Evolutionary conservation across 2,888 invertebrate genomes (phyloP), one percentile per base, ranked within the genome.

Genomic region (Caenorhabditis sp.): DNA sequence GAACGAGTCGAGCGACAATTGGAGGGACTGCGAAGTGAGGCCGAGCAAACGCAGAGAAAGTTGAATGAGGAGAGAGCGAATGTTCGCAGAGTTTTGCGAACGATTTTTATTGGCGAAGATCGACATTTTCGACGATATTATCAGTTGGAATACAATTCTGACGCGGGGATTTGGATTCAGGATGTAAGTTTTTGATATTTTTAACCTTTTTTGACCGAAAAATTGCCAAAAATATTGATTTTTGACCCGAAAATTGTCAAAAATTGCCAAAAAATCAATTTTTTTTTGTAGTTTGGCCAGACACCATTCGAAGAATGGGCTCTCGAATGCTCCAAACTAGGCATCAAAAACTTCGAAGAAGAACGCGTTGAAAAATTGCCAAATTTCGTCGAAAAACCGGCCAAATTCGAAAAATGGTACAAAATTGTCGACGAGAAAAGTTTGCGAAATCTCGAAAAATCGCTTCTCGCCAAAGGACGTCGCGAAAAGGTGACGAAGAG

Each of bases 121-220:
- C 76, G 83, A 5, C 76, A 79, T 37, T 65, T 78, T 49, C 63
- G 81, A 4, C 69, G 70, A 12, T 78, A 78, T 62, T 83, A 76
- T 62, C 81, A 73, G 79, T 76, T 80, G 37, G 77, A 76, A 10
- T 64, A 74, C 19, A 70, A 74, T 17, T 27, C 67, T 0, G 77
- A 79, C 58, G 65, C 72, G 0, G 82, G 80, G 12, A 58, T 82
- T 10, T 82, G 80, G 76, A 61, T 82, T 17, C 81, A 82, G 53
- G 79, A 82, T 74, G 81, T 81, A 31, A 37, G 74, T 60, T 43
- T 49, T 63, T 65, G 5, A 19, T 10, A 19, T n/a, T n/a, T n/a
- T 12, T 50, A 5, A n/a, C 50, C 17, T 5, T 10, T 50, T 50
- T 17, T 50, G 50, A 19, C 8, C 8, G n/a, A 50, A 50, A 10